A percentile compares a stretch with the other conserved stretches of the same genome.
Evolutionary conservation across 1,140 invertebrate species (phyloP).

Genomic region (silkworm (Bombyx mori)): DNA sequence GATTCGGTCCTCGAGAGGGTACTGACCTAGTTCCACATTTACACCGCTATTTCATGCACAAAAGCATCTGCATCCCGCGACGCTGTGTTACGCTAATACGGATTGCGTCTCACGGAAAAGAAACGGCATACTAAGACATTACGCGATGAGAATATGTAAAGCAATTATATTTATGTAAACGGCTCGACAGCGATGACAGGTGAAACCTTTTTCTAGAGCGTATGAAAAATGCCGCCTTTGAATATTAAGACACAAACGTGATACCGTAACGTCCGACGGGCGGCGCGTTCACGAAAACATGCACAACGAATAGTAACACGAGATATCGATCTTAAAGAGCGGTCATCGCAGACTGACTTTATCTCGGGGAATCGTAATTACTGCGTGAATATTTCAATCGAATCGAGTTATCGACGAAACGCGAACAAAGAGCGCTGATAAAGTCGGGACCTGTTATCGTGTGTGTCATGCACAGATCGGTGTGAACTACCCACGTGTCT

Average conservation of each 20-base stretch:
- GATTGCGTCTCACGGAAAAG: neutral
- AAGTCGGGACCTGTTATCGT: slow-evolving; percentile 36
- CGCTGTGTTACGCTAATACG: neutral
- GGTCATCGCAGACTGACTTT: slow-evolving; percentile 28
- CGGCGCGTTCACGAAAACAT: slow-evolving; percentile 22
- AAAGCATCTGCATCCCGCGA: slow-evolving; percentile 24
- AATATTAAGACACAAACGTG: slow-evolving; percentile 22
- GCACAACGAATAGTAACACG: slow-evolving; percentile 28
- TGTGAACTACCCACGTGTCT: no score
- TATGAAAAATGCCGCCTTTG: slow-evolving; percentile 27
- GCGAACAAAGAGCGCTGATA: slow-evolving; percentile 50
- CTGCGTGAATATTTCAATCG: slow-evolving; percentile 56
- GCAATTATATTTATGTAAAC: slow-evolving; percentile 47
- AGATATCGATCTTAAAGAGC: slow-evolving; percentile 23
- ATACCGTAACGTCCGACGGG: slow-evolving; percentile 12
- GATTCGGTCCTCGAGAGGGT: slow-evolving; percentile 44
- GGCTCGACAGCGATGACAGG: slow-evolving; percentile 33
- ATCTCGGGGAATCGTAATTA: slow-evolving; percentile 56
- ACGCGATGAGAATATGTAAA: slow-evolving; percentile 48
- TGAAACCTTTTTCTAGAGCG: slow-evolving; percentile 39
- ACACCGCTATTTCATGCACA: slow-evolving; percentile 60
- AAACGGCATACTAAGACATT: slow-evolving; percentile 6
- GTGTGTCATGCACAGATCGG: slow-evolving; percentile 32
- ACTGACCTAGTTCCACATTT: slow-evolving; percentile 64
- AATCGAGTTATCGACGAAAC: slow-evolving; percentile 45